These are phyloP conservation scores for Scolanthus callimorphus DNA, from an alignment of 92 coral and sea anemone genomes.

Conservation along the genomic window DNA sequence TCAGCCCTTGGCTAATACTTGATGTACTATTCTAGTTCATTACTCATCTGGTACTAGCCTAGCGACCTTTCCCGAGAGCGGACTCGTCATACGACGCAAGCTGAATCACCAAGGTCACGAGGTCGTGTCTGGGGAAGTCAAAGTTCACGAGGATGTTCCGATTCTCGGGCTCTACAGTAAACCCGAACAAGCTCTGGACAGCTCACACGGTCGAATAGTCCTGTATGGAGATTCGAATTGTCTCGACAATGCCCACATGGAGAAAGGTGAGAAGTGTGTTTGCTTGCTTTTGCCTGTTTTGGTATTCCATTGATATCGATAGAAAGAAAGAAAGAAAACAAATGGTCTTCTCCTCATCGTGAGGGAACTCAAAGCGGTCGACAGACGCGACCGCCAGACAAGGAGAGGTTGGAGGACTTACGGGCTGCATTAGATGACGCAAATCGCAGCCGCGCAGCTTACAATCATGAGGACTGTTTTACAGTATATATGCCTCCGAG, in stretches of 20 bases:
- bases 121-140: constrained; percentile 90
- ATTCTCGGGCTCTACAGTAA: constrained; percentile 76
- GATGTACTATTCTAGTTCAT: constrained; percentile 60
- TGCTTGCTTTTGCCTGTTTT: too few species aligned
- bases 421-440: too few species aligned
- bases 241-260: constrained; percentile 95
- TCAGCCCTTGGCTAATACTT: too few species aligned
- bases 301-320: too few species aligned
- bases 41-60: constrained; percentile 96
- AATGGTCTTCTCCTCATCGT: too few species aligned
- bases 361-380: too few species aligned
- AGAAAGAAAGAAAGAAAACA: too few species aligned
- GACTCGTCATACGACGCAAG: constrained; percentile 62
- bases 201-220: constrained; percentile 70
- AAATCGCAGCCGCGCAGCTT: too few species aligned
- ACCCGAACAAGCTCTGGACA: constrained; percentile 36
- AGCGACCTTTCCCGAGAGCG: constrained; percentile 74
- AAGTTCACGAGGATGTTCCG: constrained; percentile 77
- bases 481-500: too few species aligned
- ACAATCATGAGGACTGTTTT: too few species aligned
- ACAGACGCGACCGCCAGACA: too few species aligned
- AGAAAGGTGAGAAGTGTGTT: constrained; percentile 84
- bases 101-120: constrained; percentile 94
- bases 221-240: constrained; percentile 97
- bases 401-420: too few species aligned